A percentile compares a stretch with the other conserved stretches of the same genome.
Evolutionary conservation across 2,888 invertebrate species (phyloP).

Genomic region (Tachina grossa): DNA sequence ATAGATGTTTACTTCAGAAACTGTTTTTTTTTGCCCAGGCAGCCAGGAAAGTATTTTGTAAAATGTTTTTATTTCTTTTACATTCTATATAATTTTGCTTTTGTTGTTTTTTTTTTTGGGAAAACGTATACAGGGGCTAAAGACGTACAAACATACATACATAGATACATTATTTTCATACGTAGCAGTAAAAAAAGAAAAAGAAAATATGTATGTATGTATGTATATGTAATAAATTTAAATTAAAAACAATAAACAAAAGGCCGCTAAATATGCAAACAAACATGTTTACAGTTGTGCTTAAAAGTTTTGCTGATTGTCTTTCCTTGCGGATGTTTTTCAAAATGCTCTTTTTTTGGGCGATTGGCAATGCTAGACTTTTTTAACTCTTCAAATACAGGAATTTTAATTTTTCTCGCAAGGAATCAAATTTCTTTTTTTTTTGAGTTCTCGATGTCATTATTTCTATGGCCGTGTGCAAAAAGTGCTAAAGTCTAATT

Average conservation of each 20-base stretch:
- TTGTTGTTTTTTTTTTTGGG: background rate
- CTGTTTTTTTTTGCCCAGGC: conserved; percentile 4
- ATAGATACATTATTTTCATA: conserved; percentile 19
- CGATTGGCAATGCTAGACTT: too few relatives aligned
- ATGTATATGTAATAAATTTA: conserved; percentile 32
- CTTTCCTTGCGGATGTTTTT: too few relatives aligned
- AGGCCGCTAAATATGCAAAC: conserved; percentile 43
- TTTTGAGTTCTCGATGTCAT: too few relatives aligned
- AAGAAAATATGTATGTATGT: too few relatives aligned
- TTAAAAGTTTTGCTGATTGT: background rate
- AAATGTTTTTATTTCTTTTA: conserved; percentile 29
- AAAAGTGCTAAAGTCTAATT: too few relatives aligned
- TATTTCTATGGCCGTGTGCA: too few relatives aligned
- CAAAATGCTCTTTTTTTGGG: too few relatives aligned
- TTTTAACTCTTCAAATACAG: too few relatives aligned
- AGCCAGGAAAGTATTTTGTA: conserved; percentile 39
- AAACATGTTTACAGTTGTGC: background rate
- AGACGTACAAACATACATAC: background rate
- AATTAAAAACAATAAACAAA: conserved; percentile 59
- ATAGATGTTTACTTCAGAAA: conserved; percentile 36
- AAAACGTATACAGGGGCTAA: conserved; percentile 16
- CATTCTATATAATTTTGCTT: background rate
- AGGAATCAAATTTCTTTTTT: too few relatives aligned
- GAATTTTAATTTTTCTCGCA: too few relatives aligned
- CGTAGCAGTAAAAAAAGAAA: background rate